Base-by-base conservation (phyloP, 2,113 vertebrate genomes). In the Pachycephala philippinensis region DNA sequence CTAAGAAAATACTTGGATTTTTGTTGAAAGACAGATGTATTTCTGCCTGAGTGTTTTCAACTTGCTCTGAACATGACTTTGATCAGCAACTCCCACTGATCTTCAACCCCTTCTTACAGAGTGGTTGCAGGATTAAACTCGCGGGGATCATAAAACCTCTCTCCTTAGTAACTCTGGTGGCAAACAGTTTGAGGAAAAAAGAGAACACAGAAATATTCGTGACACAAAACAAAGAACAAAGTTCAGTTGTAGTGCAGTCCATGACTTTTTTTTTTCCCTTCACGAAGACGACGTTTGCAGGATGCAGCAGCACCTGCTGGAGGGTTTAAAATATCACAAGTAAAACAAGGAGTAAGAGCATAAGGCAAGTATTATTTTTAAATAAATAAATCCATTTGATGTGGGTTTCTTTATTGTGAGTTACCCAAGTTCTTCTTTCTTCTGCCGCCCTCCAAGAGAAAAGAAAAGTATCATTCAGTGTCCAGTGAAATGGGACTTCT, bases 281-380 rank as follows among this genome's bases (percentile, higher is more conserved):
- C 21, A n/a, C 0, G 0, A 71, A 45, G 40, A 59, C 0, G 2
- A 64, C 49, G 60, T 78, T 40, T 88, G 68, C 63, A 92, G 86
- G 83, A 84, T 42, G 42, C 77, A 97, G 96, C 96, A 96, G 85
- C 96, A 96, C 93, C 93, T 97, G 89, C 96, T 96, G 96, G 95
- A 94, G 39, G 52, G 30, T 81, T 86, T 65, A 87, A 89, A 93
- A 64, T 52, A 96, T 28, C 84, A 95, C 84, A 89, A 80, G 60
- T 54, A 42, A 78, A 76, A 69, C 11, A 83, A 50, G 13, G 28
- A 91, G 26, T 37, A 39, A 27, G 27, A 90, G 24, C 1, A 2
- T 12, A 52, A 84, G 0, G 0, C 8, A 11, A 75, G 31, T 57
- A 40, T 44, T 71, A 44, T 74, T 91, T 40, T 15, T 39, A 64